Evolutionary conservation across 2,797 vertebrate genomes (phyloP).

Genomic region (Rhyacichthys aspro): DNA sequence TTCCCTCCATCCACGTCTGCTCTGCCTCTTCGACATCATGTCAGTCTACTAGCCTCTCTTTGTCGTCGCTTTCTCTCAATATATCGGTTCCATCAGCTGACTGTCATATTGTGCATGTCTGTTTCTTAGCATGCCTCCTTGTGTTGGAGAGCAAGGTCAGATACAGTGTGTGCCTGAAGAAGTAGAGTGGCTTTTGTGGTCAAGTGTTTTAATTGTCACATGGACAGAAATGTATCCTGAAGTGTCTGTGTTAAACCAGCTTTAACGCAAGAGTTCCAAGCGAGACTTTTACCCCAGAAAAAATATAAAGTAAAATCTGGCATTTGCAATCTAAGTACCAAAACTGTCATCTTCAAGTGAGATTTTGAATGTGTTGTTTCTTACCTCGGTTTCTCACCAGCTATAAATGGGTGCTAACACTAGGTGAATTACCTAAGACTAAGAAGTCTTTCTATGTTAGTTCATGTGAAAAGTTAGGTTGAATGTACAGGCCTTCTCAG

Average conservation of each 20-base stretch:
- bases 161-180: constrained; percentile 37
- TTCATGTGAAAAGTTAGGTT: constrained; percentile 5
- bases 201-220: constrained; percentile 46
- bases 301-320: constrained; percentile 1
- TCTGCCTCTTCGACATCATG: constrained; percentile 39
- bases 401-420: constrained; percentile 16
- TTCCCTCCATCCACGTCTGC: constrained; percentile 37
- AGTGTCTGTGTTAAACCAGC: constrained; percentile 29
- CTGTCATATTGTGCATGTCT: constrained; percentile 70
- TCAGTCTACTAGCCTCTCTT: constrained; percentile 36
- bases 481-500: constrained; percentile 2
- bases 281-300: constrained; percentile 21
- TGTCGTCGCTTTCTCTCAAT: constrained; percentile 5
- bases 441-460: background rate
- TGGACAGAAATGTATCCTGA: constrained; percentile 29
- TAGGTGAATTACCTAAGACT: constrained; percentile 15
- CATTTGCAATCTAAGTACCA: constrained; percentile 51
- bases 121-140: constrained; percentile 51
- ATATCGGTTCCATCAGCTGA: constrained; percentile 81
- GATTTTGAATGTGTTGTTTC: constrained; percentile 10
- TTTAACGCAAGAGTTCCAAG: constrained; percentile 27
- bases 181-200: constrained; percentile 43
- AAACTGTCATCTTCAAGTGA: constrained; percentile 16
- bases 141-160: constrained; percentile 48
- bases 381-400: constrained; percentile 41